Base-by-base conservation (phyloP, 2,113 vertebrate species). In the Xiphorhynchus elegans region DNA sequence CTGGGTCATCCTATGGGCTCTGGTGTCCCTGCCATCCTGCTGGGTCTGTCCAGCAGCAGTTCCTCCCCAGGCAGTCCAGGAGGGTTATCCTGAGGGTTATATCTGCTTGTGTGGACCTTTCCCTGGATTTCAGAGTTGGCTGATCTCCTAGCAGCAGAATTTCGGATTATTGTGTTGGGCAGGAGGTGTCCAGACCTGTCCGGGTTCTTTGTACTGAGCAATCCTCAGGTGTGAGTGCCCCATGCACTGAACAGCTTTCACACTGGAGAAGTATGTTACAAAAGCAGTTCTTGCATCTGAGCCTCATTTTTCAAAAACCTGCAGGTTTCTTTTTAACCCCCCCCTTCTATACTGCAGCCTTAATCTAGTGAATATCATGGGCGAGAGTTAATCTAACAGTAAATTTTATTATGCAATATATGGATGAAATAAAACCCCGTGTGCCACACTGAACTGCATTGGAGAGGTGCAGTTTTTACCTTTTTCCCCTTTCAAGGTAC, bases 181-280 rank as follows among this genome's bases (percentile, higher is more conserved):
- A 95, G 81, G 23, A 49, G 90, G 82, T 95, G 85, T 88, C 92
- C 82, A 50, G 37, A 93, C 9, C 75, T 58, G 87, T 96, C 6
- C 31, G 47, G 12, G 26, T 26, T 78, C 2, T 0, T 40, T 58
- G 59, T 26, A 7, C 44, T 15, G 7, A 40, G 26, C 58, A 5
- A 0, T 44, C n/a, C 83, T 96, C 13, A 52, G 92, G 56, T 67
- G 35, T 31, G 73, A 94, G 69, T 55, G 89, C 68, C 52, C 42
- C 23, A 7, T 20, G 82, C 58, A 1, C 58, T 85, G 37, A 77
- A 35, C 13, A 44, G 46, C 10, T 79, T 82, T 82, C 87, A 87
- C 79, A 7, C 40, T 46, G 62, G 66, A 8, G 17, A 46, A 20
- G 40, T 15, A 13, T 42, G 11, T 37, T 49, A 46, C 19, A 62